Evolutionary conservation across 2,888 invertebrate species (phyloP).

Genomic region (Lysandra coridon): DNA sequence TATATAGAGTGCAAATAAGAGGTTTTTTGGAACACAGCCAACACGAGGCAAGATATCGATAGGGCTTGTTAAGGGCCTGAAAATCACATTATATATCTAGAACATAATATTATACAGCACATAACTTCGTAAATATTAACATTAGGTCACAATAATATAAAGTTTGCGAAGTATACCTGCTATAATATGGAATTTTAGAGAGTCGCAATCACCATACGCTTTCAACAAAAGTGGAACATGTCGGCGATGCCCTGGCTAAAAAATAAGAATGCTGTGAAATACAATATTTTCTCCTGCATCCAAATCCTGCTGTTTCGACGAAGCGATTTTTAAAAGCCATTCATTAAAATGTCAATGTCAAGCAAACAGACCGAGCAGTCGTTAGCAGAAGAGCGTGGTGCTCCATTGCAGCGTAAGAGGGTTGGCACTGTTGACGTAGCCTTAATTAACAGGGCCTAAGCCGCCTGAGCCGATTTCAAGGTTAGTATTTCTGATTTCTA

Average conservation of each 20-base stretch:
- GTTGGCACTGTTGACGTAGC: conserved; percentile 35
- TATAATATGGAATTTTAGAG: not conserved
- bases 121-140: not conserved
- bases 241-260: not conserved
- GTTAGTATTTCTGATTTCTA: conserved; percentile 18
- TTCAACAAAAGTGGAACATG: conserved; percentile 11
- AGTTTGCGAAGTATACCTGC: not conserved
- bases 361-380: conserved; percentile 39
- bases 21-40: conserved; percentile 18
- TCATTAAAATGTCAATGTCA: conserved; percentile 43
- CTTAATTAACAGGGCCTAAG: conserved; percentile 45
- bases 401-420: conserved; percentile 39
- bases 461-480: conserved; percentile 30
- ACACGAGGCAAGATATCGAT: not conserved
- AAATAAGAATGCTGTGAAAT: conserved; percentile 23
- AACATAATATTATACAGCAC: not conserved
- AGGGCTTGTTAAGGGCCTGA: not conserved
- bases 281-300: conserved; percentile 31
- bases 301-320: conserved; percentile 33
- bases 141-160: not conserved
- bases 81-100: not conserved
- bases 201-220: not conserved
- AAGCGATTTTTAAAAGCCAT: conserved; percentile 37
- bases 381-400: conserved; percentile 38
- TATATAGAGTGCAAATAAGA: conserved; percentile 10